A percentile compares a stretch with the other conserved stretches of the same genome.
Conservation (phyloP, 2,888 invertebrate genomes). For the Hydroisotoma schaefferi region DNA sequence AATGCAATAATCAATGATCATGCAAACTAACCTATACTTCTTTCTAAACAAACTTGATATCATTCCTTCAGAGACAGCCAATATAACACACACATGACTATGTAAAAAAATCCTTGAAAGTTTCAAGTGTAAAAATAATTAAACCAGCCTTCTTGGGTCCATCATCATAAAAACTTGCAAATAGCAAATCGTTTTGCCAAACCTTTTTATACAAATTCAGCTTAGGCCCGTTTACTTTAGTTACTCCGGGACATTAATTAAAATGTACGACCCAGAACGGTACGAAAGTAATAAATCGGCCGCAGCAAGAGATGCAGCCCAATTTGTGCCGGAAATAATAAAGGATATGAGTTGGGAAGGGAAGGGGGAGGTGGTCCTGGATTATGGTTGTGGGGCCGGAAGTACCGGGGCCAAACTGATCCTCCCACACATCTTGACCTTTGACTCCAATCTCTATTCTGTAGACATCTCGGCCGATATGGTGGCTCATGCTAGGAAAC, state of each 20-base stretch:
- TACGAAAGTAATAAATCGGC: constrained; percentile 39
- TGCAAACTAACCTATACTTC: no score
- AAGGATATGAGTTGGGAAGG: constrained; percentile 24
- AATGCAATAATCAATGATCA: no score
- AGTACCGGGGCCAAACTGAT: constrained; percentile 28
- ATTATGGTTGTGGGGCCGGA: constrained; percentile 45
- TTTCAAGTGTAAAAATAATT: no score
- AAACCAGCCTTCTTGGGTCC: no score
- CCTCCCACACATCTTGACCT: constrained; percentile 25
- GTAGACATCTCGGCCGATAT: constrained; percentile 39
- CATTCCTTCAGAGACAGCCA: no score
- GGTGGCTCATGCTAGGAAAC: constrained; percentile 33
- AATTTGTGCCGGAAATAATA: constrained; percentile 30
- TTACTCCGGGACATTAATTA: neutral
- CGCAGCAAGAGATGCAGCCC: constrained; percentile 30
- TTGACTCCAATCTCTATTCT: constrained; percentile 28
- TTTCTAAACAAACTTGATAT: no score
- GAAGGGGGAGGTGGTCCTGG: constrained; percentile 25
- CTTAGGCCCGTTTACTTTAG: no score
- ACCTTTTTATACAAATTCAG: no score
- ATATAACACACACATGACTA: no score
- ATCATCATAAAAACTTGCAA: no score
- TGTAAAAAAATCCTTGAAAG: no score
- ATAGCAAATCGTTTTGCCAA: no score
- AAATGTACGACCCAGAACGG: constrained; percentile 13